phyloP scores from a whole-genome alignment of 2,888 invertebrate species.

The Conomelus anceps region DNA sequence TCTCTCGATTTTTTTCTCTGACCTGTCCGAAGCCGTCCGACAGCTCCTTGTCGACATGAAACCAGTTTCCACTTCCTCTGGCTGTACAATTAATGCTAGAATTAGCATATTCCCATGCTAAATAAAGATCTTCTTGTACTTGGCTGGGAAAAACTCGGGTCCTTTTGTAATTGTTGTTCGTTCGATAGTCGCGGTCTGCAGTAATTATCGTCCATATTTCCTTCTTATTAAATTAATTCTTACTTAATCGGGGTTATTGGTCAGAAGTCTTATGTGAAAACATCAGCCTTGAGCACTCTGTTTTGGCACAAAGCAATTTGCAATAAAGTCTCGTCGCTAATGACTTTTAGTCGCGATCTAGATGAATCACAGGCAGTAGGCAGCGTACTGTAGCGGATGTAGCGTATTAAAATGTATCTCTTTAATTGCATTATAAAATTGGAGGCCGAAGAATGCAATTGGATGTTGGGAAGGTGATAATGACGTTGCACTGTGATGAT shows the following conservation, averaged over 20 bases:
- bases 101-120: slow-evolving; percentile 14
- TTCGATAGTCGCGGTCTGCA: background rate
- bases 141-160: background rate
- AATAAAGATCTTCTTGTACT: slow-evolving; percentile 3
- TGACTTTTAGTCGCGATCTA: background rate
- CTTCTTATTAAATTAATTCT: background rate
- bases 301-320: background rate
- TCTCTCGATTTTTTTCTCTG: background rate
- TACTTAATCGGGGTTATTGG: background rate
- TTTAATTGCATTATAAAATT: background rate
- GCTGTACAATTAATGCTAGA: background rate
- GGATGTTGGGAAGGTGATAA: background rate
- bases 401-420: background rate
- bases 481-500: background rate
- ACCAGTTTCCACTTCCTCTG: slow-evolving; percentile 5
- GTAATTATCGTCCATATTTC: slow-evolving; percentile 6
- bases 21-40: background rate
- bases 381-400: background rate
- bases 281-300: background rate
- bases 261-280: background rate
- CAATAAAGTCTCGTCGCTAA: background rate
- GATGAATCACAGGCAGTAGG: too few relatives aligned
- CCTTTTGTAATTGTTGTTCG: background rate
- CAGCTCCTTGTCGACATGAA: slow-evolving; percentile 7
- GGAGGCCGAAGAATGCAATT: background rate